These are phyloP conservation scores for Idaea straminata DNA, from an alignment of 2,888 invertebrate species.

Conservation along the genomic window DNA sequence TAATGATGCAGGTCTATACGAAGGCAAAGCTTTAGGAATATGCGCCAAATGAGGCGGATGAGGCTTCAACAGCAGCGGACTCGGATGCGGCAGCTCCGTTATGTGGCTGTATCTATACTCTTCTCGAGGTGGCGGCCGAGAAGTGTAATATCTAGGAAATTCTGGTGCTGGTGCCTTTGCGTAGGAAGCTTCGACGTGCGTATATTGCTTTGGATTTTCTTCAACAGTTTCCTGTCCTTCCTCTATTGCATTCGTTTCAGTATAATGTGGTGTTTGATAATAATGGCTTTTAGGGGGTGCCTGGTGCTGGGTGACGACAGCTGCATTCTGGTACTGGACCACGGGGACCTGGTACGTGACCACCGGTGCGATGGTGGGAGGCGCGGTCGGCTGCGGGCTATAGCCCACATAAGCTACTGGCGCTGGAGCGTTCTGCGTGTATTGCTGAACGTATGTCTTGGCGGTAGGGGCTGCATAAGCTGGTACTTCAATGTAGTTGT, in stretches of 20 bases:
- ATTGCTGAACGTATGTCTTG: slow-evolving; percentile 54
- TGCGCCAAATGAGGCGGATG: slow-evolving; percentile 60
- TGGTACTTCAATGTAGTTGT: slow-evolving; percentile 60
- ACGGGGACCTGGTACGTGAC: slow-evolving; percentile 58
- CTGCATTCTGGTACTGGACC: slow-evolving; percentile 49
- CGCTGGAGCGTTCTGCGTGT: slow-evolving; percentile 27
- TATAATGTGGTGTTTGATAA: slow-evolving; percentile 45
- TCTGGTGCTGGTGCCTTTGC: slow-evolving; percentile 39
- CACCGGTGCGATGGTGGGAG: slow-evolving; percentile 50
- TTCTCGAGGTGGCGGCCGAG: slow-evolving; percentile 52
- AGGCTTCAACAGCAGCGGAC: slow-evolving; percentile 55
- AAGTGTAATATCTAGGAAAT: slow-evolving; percentile 59
- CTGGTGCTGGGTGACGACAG: slow-evolving; percentile 46
- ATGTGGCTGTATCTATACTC: slow-evolving; percentile 48
- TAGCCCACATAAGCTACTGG: slow-evolving; percentile 56
- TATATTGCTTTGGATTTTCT: slow-evolving; percentile 48
- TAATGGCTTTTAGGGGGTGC: slow-evolving; percentile 50
- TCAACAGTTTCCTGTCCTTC: slow-evolving; percentile 48
- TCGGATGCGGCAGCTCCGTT: slow-evolving; percentile 61
- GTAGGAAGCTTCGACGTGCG: slow-evolving; percentile 51
- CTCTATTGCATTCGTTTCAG: slow-evolving; percentile 52
- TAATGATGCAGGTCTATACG: slow-evolving; percentile 49
- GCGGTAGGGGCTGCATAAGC: slow-evolving; percentile 50
- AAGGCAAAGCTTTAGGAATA: slow-evolving; percentile 64
- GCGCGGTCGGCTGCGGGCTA: slow-evolving; percentile 49